These are phyloP conservation scores for Samia ricini DNA, from an alignment of 1,140 invertebrate genomes.

Conservation along the genomic window DNA sequence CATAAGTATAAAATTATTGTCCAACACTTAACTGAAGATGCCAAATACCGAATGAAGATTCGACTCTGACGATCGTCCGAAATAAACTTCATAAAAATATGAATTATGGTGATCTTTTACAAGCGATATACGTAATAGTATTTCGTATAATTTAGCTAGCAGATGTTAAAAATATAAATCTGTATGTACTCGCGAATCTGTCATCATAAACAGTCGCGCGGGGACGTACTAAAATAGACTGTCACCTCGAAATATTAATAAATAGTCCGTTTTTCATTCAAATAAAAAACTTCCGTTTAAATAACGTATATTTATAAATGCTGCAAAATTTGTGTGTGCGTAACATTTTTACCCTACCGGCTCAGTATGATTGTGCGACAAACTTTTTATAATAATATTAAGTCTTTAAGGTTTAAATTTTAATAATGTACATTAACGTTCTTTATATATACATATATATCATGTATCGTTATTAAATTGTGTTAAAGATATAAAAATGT, in stretches of 20 bases:
- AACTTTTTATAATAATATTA: no score
- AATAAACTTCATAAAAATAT: background rate
- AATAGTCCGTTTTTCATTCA: constrained; percentile 46
- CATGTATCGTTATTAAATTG: no score
- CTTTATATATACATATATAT: no score
- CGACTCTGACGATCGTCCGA: background rate
- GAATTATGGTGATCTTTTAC: background rate
- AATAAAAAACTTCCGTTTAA: constrained; percentile 14
- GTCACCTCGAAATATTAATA: constrained; percentile 63
- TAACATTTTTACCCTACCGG: no score
- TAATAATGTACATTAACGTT: no score
- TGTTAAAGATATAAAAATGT: no score
- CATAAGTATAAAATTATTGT: background rate
- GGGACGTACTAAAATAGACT: constrained; percentile 47
- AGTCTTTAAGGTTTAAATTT: no score
- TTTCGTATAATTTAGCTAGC: constrained; percentile 12
- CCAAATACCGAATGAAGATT: background rate
- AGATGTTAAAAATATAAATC: constrained; percentile 19
- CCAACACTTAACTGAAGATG: background rate
- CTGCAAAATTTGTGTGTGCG: background rate
- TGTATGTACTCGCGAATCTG: constrained; percentile 28
- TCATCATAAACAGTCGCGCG: constrained; percentile 34
- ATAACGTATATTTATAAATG: background rate
- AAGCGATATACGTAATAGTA: background rate
- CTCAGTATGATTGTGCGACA: no score